Percentiles rank a stretch among this genome's conserved stretches.
Evolutionary conservation across 2,888 invertebrate genomes (phyloP).

Genomic region (Scotopteryx bipunctaria): DNA sequence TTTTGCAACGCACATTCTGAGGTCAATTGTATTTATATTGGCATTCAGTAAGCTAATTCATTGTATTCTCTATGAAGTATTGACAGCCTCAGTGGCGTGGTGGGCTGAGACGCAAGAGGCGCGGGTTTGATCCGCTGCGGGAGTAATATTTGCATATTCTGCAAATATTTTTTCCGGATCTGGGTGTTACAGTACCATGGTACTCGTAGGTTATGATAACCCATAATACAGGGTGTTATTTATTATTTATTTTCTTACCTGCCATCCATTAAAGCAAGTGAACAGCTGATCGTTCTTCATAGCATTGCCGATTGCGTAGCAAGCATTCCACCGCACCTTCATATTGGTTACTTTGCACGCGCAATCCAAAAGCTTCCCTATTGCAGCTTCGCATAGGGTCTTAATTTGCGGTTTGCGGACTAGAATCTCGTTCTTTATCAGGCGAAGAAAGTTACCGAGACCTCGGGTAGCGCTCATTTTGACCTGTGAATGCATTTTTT

Average conservation of each 20-base stretch:
- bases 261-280: constrained; percentile 77
- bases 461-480: constrained; percentile 91
- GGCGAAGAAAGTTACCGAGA: constrained; percentile 89
- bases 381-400: constrained; percentile 82
- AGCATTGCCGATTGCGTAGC: constrained; percentile 92
- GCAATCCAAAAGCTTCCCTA: constrained; percentile 87
- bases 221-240: too few species aligned
- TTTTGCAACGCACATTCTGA: not conserved
- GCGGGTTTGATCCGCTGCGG: too few species aligned
- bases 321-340: constrained; percentile 97
- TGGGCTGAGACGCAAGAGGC: too few species aligned
- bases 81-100: too few species aligned
- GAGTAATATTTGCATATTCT: too few species aligned
- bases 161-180: too few species aligned
- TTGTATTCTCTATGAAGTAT: too few species aligned
- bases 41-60: too few species aligned
- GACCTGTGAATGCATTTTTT: constrained; percentile 74
- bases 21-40: not conserved
- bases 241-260: constrained; percentile 55
- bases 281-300: constrained; percentile 85
- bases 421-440: constrained; percentile 82
- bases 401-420: constrained; percentile 73
- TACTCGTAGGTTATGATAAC: too few species aligned
- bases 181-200: too few species aligned
- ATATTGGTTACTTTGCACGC: constrained; percentile 88